These are phyloP conservation scores for Griposia aprilina DNA, from an alignment of 2,888 invertebrate species.

Conservation along the genomic window DNA sequence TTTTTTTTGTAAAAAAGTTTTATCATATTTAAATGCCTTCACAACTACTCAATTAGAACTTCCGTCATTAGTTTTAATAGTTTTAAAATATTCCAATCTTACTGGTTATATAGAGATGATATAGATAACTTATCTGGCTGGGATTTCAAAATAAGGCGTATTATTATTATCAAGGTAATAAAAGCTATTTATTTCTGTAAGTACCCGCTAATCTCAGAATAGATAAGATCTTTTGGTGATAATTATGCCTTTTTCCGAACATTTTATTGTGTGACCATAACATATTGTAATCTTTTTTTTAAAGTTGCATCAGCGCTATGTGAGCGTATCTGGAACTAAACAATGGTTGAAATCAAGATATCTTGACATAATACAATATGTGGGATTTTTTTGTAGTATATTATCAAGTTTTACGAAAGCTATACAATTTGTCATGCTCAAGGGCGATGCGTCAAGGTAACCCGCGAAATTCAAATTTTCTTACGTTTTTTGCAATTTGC, in stretches of 20 bases:
- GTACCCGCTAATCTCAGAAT: neutral
- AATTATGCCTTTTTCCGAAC: neutral
- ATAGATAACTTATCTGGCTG: neutral
- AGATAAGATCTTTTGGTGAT: slow-evolving; percentile 9
- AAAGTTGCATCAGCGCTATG: no score
- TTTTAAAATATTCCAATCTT: neutral
- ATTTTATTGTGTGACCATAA: neutral
- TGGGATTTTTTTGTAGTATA: no score
- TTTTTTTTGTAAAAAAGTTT: no score
- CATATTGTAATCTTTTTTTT: no score
- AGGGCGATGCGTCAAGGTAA: no score
- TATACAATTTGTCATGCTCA: no score
- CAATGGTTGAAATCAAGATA: no score
- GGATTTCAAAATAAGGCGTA: neutral
- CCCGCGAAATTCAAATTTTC: no score
- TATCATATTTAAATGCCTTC: slow-evolving; percentile 1
- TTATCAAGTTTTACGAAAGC: no score
- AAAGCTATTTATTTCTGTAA: neutral
- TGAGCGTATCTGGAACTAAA: neutral
- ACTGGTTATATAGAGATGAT: neutral
- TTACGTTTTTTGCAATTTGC: no score
- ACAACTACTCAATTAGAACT: neutral
- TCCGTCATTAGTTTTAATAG: neutral
- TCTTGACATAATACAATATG: no score
- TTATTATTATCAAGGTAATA: slow-evolving; percentile 3